These are phyloP conservation scores for Equus przewalskii DNA, from an alignment of 2,113 vertebrate species.

Conservation along the genomic window DNA sequence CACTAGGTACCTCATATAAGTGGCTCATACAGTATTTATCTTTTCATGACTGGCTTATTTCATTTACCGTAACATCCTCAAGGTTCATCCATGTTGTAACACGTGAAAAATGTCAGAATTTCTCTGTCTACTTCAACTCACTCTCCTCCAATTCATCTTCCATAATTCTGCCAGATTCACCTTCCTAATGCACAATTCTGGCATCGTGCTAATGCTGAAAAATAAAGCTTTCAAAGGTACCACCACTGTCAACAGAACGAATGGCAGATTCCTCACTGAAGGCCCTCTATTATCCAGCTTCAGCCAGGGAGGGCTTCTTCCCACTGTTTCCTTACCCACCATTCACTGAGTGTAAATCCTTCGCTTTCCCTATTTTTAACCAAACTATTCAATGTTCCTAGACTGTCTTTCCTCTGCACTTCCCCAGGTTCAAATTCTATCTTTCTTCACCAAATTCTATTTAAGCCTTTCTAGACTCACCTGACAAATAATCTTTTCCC, in stretches of 20 bases:
- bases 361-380: background rate
- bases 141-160: background rate
- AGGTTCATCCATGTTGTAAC: background rate
- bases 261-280: background rate
- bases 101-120: background rate
- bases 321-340: background rate
- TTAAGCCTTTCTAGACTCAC: slow-evolving; percentile 14
- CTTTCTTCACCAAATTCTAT: background rate
- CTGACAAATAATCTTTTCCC: background rate
- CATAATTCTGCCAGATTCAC: background rate
- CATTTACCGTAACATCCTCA: background rate
- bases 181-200: background rate
- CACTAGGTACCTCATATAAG: background rate
- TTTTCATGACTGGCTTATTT: background rate
- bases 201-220: background rate
- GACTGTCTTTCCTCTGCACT: background rate
- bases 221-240: background rate
- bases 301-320: background rate
- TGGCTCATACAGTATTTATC: background rate
- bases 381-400: background rate
- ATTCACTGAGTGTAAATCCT: background rate
- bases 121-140: background rate
- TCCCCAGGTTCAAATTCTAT: background rate
- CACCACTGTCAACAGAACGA: background rate
- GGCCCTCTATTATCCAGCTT: background rate